Evolutionary conservation across 2,888 invertebrate genomes (phyloP).

Genomic region (Troides oblongomaculatus): DNA sequence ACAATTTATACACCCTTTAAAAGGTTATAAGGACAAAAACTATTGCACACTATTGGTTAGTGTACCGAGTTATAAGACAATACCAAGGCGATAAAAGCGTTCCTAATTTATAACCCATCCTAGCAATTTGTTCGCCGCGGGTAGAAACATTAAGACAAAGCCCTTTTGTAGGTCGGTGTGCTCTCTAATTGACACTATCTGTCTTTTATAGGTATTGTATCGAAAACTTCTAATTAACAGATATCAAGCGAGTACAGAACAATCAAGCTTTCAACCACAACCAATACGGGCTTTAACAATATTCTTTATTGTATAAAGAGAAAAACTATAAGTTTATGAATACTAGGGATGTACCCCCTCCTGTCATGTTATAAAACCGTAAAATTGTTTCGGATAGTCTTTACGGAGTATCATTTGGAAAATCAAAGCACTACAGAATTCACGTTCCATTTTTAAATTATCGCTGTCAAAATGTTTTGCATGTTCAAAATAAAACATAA

Average conservation of each 20-base stretch:
- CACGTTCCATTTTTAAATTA: too few species aligned
- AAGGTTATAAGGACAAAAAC: background rate
- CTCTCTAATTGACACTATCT: conserved; percentile 68
- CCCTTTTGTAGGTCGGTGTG: conserved; percentile 37
- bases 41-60: background rate
- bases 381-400: too few species aligned
- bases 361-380: too few species aligned
- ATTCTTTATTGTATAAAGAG: background rate
- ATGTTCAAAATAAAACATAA: too few species aligned
- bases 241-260: conserved; percentile 52
- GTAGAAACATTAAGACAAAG: conserved; percentile 50
- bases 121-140: conserved; percentile 53
- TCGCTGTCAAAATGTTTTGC: too few species aligned
- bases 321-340: too few species aligned
- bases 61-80: conserved; percentile 45
- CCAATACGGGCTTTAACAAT: background rate
- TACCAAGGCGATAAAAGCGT: conserved; percentile 50
- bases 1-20: too few species aligned
- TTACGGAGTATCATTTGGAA: too few species aligned
- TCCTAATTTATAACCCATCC: conserved; percentile 50
- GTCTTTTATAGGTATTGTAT: conserved; percentile 58
- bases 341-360: too few species aligned
- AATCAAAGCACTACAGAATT: too few species aligned
- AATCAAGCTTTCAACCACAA: conserved; percentile 46
- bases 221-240: conserved; percentile 63